A percentile compares a stretch with the other conserved stretches of the same genome.
Conservation (phyloP, 1,140 invertebrate genomes). For the Habropoda laboriosa region DNA sequence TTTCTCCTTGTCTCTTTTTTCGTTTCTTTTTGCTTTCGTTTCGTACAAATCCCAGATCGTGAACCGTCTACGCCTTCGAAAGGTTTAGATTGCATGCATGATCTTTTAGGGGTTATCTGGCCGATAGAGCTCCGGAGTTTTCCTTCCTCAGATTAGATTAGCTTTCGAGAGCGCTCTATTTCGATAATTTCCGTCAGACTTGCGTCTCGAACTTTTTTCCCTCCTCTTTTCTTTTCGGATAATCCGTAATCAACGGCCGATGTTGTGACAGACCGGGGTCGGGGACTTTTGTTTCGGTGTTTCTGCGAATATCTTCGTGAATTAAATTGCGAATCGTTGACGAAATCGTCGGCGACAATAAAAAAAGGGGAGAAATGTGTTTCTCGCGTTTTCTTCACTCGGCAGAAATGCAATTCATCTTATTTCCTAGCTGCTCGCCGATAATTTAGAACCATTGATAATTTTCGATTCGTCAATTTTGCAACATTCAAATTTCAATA, state of each 20-base stretch:
- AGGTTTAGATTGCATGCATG: constrained; percentile 26
- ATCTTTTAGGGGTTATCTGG: constrained; percentile 51
- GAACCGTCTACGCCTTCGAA: neutral
- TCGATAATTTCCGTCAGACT: constrained; percentile 51
- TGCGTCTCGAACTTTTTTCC: neutral
- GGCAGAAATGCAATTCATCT: too few relatives aligned
- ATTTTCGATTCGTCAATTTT: too few relatives aligned
- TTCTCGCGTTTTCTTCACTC: too few relatives aligned
- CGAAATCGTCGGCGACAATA: neutral
- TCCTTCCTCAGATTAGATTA: constrained; percentile 57
- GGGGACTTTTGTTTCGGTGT: neutral
- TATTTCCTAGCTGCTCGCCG: too few relatives aligned
- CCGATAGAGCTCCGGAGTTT: constrained; percentile 50
- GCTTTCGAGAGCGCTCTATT: constrained; percentile 29
- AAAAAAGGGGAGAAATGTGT: neutral
- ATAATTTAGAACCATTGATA: too few relatives aligned
- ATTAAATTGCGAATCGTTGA: neutral
- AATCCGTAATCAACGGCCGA: neutral
- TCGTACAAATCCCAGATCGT: neutral
- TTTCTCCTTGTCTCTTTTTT: too few relatives aligned
- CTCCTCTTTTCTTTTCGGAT: neutral
- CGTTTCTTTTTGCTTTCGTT: neutral
- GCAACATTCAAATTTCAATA: too few relatives aligned
- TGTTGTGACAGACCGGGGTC: neutral
- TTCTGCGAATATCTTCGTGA: neutral